Evolutionary conservation across 2,888 invertebrate genomes (phyloP).

Genomic region (Chironomus riparius): DNA sequence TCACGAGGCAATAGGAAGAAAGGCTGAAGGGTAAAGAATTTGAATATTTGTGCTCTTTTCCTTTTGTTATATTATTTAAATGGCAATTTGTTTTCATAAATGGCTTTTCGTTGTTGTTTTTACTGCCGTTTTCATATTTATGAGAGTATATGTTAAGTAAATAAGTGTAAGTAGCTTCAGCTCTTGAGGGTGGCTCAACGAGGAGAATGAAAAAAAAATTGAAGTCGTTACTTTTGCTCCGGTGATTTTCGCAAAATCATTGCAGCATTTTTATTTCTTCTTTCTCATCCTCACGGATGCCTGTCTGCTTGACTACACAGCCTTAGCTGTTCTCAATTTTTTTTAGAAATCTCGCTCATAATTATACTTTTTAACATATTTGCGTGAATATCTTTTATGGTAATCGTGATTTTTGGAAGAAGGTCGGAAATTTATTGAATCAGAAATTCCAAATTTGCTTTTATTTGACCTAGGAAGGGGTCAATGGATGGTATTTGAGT

Average conservation of each 20-base stretch:
- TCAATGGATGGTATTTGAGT: too few relatives aligned
- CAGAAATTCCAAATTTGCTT: too few relatives aligned
- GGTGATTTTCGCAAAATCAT: conserved; percentile 1
- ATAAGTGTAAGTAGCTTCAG: neutral
- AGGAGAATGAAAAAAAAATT: neutral
- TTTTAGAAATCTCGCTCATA: too few relatives aligned
- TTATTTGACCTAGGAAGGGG: too few relatives aligned
- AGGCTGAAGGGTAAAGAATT: conserved; percentile 8
- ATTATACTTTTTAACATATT: too few relatives aligned
- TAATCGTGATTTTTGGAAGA: too few relatives aligned
- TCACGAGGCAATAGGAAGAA: neutral
- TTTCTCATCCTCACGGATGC: neutral
- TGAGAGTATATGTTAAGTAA: neutral
- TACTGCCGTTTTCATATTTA: neutral
- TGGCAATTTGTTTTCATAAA: conserved; percentile 26
- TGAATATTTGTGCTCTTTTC: conserved; percentile 9
- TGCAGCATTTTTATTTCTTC: neutral
- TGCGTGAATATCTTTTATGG: too few relatives aligned
- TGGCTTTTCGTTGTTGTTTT: conserved; percentile 8
- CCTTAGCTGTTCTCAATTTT: too few relatives aligned
- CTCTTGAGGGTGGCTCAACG: neutral
- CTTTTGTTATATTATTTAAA: conserved; percentile 26
- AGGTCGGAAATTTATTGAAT: too few relatives aligned
- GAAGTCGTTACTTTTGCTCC: neutral
- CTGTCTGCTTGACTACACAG: neutral